A percentile compares a stretch with the other conserved stretches of the same genome.
These are phyloP conservation scores for Climacteris rufus DNA, from an alignment of 2,113 vertebrate genomes.

Conservation along the genomic window DNA sequence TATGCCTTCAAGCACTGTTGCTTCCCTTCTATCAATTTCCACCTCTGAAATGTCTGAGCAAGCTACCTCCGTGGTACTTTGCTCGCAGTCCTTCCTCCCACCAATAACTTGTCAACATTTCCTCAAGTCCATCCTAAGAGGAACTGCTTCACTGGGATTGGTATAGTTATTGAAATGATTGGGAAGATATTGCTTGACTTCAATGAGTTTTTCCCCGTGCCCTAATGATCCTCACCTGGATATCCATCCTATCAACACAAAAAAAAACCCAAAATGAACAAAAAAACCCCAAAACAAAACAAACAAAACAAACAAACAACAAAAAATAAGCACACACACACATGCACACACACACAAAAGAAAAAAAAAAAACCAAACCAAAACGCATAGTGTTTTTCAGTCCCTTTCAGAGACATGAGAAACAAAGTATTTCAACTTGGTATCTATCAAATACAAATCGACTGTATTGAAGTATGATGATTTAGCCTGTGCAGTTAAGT, in stretches of 20 bases:
- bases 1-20: conserved; percentile 24
- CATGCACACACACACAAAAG: not conserved
- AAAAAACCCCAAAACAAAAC: not conserved
- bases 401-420: not conserved
- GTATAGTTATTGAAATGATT: not conserved
- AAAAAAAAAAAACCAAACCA: not conserved
- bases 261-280: not conserved
- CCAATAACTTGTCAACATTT: not conserved
- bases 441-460: not conserved
- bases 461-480: not conserved
- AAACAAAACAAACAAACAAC: not conserved
- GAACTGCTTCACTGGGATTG: not conserved
- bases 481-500: not conserved
- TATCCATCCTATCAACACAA: not conserved
- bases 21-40: not conserved
- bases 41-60: not conserved
- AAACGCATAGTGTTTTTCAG: not conserved
- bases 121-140: not conserved
- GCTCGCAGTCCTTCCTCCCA: not conserved
- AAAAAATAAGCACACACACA: too few relatives aligned
- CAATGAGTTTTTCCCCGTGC: not conserved
- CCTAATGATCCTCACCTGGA: not conserved
- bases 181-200: not conserved
- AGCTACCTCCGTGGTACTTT: not conserved
- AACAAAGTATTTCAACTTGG: not conserved